Conservation (phyloP, 92 coral and sea anemone genomes). For the Muricea muricata region DNA sequence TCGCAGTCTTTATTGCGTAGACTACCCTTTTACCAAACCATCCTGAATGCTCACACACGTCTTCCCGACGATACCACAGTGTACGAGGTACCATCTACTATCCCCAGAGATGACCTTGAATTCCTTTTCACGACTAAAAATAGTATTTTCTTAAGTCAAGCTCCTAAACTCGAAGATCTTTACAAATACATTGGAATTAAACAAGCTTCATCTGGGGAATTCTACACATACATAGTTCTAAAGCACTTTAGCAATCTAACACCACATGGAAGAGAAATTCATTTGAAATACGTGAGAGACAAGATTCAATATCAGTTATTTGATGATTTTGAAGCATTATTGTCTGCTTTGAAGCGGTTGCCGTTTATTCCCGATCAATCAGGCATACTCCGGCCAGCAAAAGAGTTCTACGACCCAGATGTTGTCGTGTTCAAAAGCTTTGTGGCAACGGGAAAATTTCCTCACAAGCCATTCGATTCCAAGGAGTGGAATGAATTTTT, state of each 20-base stretch:
- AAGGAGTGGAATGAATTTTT: slow-evolving; percentile 39
- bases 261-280: slow-evolving; percentile 15
- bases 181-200: slow-evolving; percentile 38
- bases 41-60: slow-evolving; percentile 34
- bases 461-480: slow-evolving; percentile 28
- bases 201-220: slow-evolving; percentile 37
- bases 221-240: slow-evolving; percentile 45
- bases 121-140: slow-evolving; percentile 22
- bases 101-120: slow-evolving; percentile 41
- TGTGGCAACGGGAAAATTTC: slow-evolving; percentile 24
- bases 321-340: not conserved
- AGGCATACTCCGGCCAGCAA: slow-evolving; percentile 32
- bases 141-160: slow-evolving; percentile 37
- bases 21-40: slow-evolving; percentile 61
- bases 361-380: slow-evolving; percentile 30
- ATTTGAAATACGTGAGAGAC: slow-evolving; percentile 39
- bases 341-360: slow-evolving; percentile 7
- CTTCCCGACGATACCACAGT: slow-evolving; percentile 19
- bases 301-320: not conserved
- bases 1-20: slow-evolving; percentile 10
- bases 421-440: slow-evolving; percentile 14
- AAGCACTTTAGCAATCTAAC: slow-evolving; percentile 39
- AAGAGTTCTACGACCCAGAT: slow-evolving; percentile 41
- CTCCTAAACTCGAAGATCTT: slow-evolving; percentile 37
- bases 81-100: slow-evolving; percentile 45